Evolutionary conservation across 2,888 invertebrate genomes (phyloP), one percentile per base, ranked within the genome.

Genomic region (Blastobasis adustella): DNA sequence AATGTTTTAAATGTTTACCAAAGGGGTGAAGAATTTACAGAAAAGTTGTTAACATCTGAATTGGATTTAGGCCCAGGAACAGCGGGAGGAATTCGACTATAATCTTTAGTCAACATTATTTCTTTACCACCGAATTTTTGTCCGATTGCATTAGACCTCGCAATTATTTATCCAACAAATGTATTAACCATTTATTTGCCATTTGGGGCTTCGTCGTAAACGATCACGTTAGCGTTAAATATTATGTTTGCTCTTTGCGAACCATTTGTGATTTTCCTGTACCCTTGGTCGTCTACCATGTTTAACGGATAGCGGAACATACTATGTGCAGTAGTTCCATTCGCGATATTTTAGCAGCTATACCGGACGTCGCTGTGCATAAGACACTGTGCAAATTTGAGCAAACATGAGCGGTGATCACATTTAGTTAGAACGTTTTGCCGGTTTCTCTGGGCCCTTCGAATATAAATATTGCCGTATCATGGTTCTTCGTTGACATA

Each of bases 1-100:
- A 55, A 55, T 37, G 36, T 41, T 46, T 51, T 50, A 37, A 53
- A 39, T 5, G 48, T n/a, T 10, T 38, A 37, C 52, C 53, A 52
- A 44, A 55, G 10, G 8, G 49, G 55, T 6, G 55, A 55, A 5
- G 55, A 5, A 47, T 8, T 40, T 6, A 40, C 40, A 6, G 40
- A 54, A 10, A 37, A 39, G 47, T 54, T 52, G 10, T 52, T 5
- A n/a, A 54, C 45, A 49, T 54, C 54, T 3, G 41, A 49, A 42
- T 49, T 49, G n/a, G 41, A 44, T 42, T 9, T 37, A 4, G 56
- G 53, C 3, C 46, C 37, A 0, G 45, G 10, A 2, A 57, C 53
- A 3, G 56, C 54, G 9, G 58, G 56, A 40, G 56, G 53, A n/a
- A 58, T 54, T 45, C 55, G 56, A n/a, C 56, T 49, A 48, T 56